These are phyloP conservation scores for Hydroisotoma schaefferi DNA, from an alignment of 2,888 invertebrate genomes.

Conservation along the genomic window DNA sequence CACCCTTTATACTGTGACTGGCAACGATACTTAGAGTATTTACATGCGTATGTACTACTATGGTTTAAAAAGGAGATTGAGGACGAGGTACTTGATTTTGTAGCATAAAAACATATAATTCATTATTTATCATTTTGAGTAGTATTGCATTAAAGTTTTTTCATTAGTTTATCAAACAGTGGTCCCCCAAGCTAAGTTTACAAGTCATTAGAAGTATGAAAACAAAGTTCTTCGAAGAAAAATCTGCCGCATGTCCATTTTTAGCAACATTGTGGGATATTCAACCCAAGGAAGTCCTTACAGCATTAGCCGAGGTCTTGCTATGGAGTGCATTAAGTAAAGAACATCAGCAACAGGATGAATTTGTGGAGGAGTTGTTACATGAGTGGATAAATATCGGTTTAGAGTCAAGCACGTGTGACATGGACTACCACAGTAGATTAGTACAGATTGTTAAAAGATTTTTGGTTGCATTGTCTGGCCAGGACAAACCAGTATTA, in stretches of 20 bases:
- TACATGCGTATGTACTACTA: constrained; percentile 20
- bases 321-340: background rate
- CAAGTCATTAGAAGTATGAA: background rate
- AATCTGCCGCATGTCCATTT: background rate
- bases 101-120: too few species aligned
- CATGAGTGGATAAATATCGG: background rate
- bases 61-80: constrained; percentile 5
- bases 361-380: background rate
- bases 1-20: constrained; percentile 17
- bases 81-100: background rate
- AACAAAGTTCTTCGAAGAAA: background rate
- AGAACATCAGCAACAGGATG: background rate
- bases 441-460: background rate
- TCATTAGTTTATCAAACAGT: background rate
- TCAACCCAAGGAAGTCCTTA: background rate
- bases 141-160: background rate
- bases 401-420: background rate
- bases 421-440: background rate
- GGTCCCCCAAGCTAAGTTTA: background rate
- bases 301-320: background rate
- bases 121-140: background rate
- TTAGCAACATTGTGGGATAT: background rate
- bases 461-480: background rate
- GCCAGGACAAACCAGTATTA: background rate
- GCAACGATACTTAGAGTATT: constrained; percentile 21